phyloP scores from a whole-genome alignment of 2,797 vertebrate species.

The Eulemur mongoz region DNA sequence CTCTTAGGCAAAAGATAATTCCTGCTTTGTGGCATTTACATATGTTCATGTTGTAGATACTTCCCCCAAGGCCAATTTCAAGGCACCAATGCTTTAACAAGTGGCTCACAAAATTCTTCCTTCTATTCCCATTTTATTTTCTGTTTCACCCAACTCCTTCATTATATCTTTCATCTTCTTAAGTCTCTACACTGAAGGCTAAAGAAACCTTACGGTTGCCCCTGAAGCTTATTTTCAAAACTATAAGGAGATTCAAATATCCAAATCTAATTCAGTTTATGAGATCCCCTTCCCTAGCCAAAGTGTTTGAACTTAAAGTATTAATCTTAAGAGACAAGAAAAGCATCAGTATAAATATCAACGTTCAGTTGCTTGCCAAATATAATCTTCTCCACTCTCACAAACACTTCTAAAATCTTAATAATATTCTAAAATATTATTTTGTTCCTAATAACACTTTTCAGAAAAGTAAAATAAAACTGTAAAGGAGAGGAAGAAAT shows the following conservation, averaged over 20 bases:
- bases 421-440: background rate
- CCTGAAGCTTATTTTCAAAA: slow-evolving; percentile 4
- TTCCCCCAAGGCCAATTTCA: background rate
- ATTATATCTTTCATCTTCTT: background rate
- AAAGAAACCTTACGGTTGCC: background rate
- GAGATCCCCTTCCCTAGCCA: background rate
- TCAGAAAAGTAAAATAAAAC: background rate
- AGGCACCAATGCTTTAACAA: background rate
- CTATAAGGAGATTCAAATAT: background rate
- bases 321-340: background rate
- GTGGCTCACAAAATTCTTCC: background rate
- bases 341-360: background rate
- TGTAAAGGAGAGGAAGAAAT: background rate
- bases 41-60: background rate
- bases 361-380: background rate
- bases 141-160: background rate
- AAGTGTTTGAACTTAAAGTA: background rate
- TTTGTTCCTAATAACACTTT: background rate
- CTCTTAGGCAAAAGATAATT: background rate
- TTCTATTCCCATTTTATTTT: background rate
- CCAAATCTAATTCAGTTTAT: background rate
- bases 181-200: background rate
- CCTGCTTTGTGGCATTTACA: background rate
- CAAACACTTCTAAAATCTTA: background rate
- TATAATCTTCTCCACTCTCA: background rate